A percentile compares a stretch with the other conserved stretches of the same genome.
Conservation (phyloP, 2,113 vertebrate genomes). For the Calyptommatus sinebrachiatus region DNA sequence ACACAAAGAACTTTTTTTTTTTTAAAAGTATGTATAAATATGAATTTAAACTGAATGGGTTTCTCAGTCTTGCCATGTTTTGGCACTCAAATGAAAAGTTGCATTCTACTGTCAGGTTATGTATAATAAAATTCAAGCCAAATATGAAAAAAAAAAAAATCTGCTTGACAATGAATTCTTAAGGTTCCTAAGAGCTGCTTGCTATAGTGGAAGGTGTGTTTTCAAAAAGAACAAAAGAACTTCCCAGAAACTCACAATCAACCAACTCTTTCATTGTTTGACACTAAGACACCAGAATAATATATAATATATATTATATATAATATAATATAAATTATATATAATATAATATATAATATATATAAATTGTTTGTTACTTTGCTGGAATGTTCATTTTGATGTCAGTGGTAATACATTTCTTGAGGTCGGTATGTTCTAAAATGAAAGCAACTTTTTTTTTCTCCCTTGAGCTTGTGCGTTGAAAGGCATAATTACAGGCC, state of each 20-base stretch:
- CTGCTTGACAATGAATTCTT: too few relatives aligned
- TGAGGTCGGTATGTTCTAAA: conserved; percentile 46
- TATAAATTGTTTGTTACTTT: conserved; percentile 33
- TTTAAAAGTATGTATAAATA: not conserved
- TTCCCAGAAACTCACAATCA: not conserved
- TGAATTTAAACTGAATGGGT: not conserved
- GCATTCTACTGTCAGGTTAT: not conserved
- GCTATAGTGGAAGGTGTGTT: conserved; percentile 17
- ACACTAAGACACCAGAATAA: not conserved
- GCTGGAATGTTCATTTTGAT: conserved; percentile 33
- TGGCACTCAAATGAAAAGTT: not conserved
- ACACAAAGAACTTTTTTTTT: not conserved
- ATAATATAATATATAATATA: too few relatives aligned
- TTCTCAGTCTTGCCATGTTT: not conserved
- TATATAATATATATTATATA: conserved; percentile 42
- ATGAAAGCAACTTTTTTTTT: conserved; percentile 42
- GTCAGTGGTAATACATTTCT: conserved; percentile 43
- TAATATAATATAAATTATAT: too few relatives aligned
- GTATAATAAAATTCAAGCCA: conserved; percentile 23
- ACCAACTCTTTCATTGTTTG: conserved; percentile 4
- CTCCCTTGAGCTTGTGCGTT: conserved; percentile 29
- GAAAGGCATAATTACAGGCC: conserved; percentile 37
- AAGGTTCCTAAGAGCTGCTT: conserved; percentile 18
- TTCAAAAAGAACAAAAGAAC: not conserved
- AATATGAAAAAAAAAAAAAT: conserved; percentile 35